Percentiles rank a stretch among this genome's conserved stretches.
Evolutionary conservation across 2,113 vertebrate genomes (phyloP).

Genomic region (Alligator sinensis): DNA sequence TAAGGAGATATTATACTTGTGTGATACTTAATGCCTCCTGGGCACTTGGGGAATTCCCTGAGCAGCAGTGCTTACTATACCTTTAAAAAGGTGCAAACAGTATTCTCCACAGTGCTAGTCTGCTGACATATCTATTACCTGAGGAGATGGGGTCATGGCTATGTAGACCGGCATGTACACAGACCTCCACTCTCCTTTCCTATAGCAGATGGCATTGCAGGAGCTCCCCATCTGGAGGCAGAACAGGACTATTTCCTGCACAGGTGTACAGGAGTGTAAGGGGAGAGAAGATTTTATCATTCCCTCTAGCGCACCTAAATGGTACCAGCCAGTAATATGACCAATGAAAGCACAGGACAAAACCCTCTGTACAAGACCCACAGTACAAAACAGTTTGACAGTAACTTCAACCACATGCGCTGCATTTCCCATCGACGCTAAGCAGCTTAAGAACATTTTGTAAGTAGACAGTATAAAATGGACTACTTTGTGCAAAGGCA

Average conservation of each 20-base stretch:
- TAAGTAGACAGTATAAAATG: background rate
- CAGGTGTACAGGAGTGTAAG: background rate
- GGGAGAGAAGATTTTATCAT: background rate
- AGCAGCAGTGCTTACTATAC: conserved; percentile 23
- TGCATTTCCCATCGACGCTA: background rate
- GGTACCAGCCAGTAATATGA: conserved; percentile 11
- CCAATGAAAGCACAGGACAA: background rate
- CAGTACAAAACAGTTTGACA: background rate
- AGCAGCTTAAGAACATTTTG: background rate
- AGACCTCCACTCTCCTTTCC: background rate
- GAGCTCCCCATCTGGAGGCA: background rate
- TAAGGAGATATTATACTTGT: background rate
- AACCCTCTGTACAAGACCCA: background rate
- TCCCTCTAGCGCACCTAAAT: conserved; percentile 31
- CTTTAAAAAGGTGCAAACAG: conserved; percentile 53
- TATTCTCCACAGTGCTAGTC: conserved; percentile 3
- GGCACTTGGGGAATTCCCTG: conserved; percentile 19
- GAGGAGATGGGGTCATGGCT: conserved; percentile 38
- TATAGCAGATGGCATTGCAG: background rate
- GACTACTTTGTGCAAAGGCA: background rate
- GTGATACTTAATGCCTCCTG: conserved; percentile 40
- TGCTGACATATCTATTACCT: background rate
- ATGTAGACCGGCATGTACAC: background rate
- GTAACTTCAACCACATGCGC: background rate
- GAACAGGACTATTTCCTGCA: background rate